Percentiles rank a stretch among this genome's conserved stretches.
Conservation (phyloP, 2,113 vertebrate genomes). For the Macrotus californicus region DNA sequence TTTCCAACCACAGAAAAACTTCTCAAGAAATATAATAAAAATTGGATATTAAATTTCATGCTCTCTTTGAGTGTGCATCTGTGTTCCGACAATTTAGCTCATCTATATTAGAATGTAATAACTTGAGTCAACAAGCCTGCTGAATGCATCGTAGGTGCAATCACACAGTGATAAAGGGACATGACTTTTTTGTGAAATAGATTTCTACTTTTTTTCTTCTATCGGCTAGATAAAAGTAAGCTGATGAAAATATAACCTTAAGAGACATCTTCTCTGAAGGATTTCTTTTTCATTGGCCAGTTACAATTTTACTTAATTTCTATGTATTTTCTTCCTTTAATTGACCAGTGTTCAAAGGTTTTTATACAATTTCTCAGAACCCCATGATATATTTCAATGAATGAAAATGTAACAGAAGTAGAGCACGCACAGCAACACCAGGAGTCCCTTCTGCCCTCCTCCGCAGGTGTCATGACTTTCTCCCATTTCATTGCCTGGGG, state of each 20-base stretch:
- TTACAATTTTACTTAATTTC: conserved; percentile 24
- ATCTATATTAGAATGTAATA: conserved; percentile 53
- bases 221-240: conserved; percentile 15
- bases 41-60: conserved; percentile 53
- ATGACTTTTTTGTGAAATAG: background rate
- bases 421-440: background rate
- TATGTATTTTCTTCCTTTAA: conserved; percentile 7
- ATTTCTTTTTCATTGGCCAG: background rate
- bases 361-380: background rate
- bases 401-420: background rate
- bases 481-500: background rate
- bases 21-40: conserved; percentile 46
- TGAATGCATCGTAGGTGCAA: conserved; percentile 31
- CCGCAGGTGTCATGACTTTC: background rate
- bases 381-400: conserved; percentile 13
- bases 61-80: conserved; percentile 21
- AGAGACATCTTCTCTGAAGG: background rate
- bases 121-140: conserved; percentile 39
- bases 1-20: conserved; percentile 33
- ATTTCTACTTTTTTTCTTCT: conserved; percentile 26
- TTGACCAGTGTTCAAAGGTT: conserved; percentile 6
- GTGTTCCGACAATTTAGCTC: conserved; percentile 42
- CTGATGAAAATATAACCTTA: background rate
- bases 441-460: background rate
- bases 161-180: background rate